Conservation (phyloP, 1,140 invertebrate genomes). For the Leptinotarsa texana region DNA sequence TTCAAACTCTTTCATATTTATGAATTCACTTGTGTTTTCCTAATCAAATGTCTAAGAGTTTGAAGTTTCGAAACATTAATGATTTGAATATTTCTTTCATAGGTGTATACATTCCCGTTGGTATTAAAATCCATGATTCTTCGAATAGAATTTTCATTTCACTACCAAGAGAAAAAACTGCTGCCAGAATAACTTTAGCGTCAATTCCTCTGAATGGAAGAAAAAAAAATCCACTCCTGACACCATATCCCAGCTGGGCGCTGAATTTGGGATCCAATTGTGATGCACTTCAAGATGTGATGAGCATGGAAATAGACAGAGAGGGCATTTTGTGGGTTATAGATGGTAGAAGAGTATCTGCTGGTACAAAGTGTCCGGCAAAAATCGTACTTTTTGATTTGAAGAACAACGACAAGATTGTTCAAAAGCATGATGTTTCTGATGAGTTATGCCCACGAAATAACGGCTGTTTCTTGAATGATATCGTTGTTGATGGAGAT, state of each 20-base stretch:
- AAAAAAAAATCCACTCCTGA: slow-evolving; percentile 37
- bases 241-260: slow-evolving; percentile 40
- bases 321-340: slow-evolving; percentile 71
- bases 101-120: slow-evolving; percentile 51
- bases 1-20: no score
- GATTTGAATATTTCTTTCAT: slow-evolving; percentile 28
- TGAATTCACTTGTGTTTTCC: no score
- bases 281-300: slow-evolving; percentile 60
- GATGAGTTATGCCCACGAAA: slow-evolving; percentile 33
- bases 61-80: no score
- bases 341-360: slow-evolving; percentile 62
- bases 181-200: slow-evolving; percentile 55
- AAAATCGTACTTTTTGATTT: slow-evolving; percentile 68
- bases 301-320: slow-evolving; percentile 70
- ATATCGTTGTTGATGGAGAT: slow-evolving; percentile 69
- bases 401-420: slow-evolving; percentile 60
- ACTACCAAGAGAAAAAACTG: slow-evolving; percentile 52
- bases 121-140: slow-evolving; percentile 52
- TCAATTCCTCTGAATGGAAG: slow-evolving; percentile 30
- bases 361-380: slow-evolving; percentile 60
- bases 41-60: no score
- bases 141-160: slow-evolving; percentile 52
- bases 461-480: slow-evolving; percentile 62
- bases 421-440: slow-evolving; percentile 57
- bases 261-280: slow-evolving; percentile 36